Evolutionary conservation across 2,797 vertebrate species (phyloP).

Genomic region (Moxostoma hubbsi): DNA sequence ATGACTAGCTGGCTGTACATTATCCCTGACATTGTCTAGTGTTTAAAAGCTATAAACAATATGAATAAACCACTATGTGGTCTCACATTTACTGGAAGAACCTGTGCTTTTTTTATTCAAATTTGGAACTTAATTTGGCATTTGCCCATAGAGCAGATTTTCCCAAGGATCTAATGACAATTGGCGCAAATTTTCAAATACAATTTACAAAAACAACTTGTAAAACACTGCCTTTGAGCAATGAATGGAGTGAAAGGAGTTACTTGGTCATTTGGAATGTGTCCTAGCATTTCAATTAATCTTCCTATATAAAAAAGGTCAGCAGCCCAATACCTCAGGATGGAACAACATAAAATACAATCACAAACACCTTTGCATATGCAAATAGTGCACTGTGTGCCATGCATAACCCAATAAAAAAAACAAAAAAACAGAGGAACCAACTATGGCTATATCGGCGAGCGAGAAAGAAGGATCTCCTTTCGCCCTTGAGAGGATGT

Average conservation of each 20-base stretch:
- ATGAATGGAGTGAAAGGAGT: neutral
- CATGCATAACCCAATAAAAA: neutral
- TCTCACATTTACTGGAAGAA: neutral
- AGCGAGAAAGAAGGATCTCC: neutral
- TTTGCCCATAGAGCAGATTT: neutral
- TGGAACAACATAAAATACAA: constrained; percentile 8
- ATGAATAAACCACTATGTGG: neutral
- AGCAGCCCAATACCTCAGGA: neutral
- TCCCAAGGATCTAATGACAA: neutral
- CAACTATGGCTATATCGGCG: neutral
- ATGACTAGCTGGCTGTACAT: neutral
- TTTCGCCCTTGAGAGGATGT: constrained; percentile 47
- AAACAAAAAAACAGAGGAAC: neutral
- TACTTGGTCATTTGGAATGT: neutral
- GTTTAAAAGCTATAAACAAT: neutral
- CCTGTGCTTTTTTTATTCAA: neutral
- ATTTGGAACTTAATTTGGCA: constrained; percentile 6
- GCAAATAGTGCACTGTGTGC: neutral
- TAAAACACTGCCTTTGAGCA: neutral
- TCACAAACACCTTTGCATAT: neutral
- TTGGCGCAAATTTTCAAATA: neutral
- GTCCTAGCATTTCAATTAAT: neutral
- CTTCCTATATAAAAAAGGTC: neutral
- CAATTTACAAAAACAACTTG: neutral
- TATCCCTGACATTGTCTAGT: neutral